Conservation (phyloP, 2,113 vertebrate species). For the Jacana jacana region DNA sequence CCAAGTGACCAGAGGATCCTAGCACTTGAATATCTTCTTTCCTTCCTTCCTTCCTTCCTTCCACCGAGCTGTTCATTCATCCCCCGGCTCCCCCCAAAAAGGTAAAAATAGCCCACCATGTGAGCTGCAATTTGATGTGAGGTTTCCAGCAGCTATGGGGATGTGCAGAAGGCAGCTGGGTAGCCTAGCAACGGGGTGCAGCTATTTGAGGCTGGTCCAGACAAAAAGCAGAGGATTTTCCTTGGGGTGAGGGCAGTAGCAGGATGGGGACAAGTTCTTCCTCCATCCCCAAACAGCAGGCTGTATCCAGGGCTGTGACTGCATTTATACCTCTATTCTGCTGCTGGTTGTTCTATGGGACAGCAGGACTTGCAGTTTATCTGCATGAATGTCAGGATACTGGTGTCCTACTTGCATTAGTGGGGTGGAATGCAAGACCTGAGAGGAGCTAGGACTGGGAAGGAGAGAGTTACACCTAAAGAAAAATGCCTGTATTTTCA, state of each 20-base stretch:
- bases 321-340: neutral
- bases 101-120: conserved; percentile 44
- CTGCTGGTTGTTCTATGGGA: neutral
- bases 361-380: neutral
- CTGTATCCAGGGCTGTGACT: neutral
- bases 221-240: neutral
- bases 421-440: neutral
- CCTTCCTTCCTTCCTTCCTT: neutral
- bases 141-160: conserved; percentile 42
- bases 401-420: neutral
- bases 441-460: neutral
- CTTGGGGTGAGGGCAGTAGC: neutral
- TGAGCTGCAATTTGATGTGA: conserved; percentile 36
- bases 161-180: conserved; percentile 49
- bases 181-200: conserved; percentile 77
- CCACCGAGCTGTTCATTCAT: neutral
- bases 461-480: neutral
- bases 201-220: conserved; percentile 54
- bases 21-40: neutral
- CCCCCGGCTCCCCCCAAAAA: neutral
- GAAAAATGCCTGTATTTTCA: neutral
- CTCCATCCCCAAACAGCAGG: neutral
- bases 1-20: neutral
- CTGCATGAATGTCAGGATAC: neutral
- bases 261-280: neutral